Evolutionary conservation across 2,113 vertebrate species (phyloP).

Genomic region (Syrmaticus mikado): DNA sequence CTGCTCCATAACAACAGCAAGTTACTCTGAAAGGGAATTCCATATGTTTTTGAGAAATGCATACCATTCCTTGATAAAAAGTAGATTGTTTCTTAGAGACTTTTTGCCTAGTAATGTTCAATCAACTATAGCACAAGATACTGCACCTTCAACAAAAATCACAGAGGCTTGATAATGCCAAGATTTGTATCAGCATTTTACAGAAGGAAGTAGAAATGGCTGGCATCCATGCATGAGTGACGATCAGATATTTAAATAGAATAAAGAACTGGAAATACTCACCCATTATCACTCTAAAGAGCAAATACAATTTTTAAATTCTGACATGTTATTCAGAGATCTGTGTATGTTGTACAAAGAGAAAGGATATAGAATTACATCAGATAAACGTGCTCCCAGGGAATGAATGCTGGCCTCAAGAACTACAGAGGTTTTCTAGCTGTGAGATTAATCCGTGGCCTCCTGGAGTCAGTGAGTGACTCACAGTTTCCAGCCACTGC

Average conservation of each 20-base stretch:
- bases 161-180: neutral
- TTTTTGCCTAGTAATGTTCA: neutral
- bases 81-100: neutral
- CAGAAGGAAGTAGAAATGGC: conserved; percentile 26
- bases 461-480: neutral
- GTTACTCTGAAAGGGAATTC: neutral
- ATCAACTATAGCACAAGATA: neutral
- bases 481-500: neutral
- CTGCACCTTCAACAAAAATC: neutral
- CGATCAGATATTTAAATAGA: conserved; percentile 2
- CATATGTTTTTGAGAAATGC: neutral
- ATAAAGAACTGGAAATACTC: neutral
- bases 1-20: neutral
- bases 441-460: neutral
- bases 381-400: neutral
- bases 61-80: neutral
- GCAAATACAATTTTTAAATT: neutral
- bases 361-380: neutral
- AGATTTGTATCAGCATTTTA: conserved; percentile 2
- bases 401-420: rapidly evolving
- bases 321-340: neutral
- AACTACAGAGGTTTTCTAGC: neutral
- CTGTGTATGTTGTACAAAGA: rapidly evolving
- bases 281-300: neutral
- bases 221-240: neutral